Percentiles rank a stretch among this genome's conserved stretches.
phyloP scores from a whole-genome alignment of 2,113 vertebrate species.

The Pterophyllum scalare region DNA sequence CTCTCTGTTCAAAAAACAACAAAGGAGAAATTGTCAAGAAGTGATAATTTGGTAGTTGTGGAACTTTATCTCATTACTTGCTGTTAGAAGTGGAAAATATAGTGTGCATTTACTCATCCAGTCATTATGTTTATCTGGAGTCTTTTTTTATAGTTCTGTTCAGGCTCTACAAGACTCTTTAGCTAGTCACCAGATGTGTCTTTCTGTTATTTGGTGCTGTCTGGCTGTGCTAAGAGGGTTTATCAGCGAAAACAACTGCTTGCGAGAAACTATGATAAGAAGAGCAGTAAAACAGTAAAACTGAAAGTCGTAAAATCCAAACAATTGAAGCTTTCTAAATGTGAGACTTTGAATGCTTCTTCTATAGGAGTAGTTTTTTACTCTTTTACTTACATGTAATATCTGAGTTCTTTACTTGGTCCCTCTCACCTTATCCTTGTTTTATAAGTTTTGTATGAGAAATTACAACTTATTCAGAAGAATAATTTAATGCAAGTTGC shows the following conservation, averaged over 20 bases:
- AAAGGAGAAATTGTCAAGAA: neutral
- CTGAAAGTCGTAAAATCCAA: neutral
- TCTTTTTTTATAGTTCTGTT: neutral
- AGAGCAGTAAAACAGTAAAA: neutral
- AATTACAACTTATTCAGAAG: neutral
- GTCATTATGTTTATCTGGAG: neutral
- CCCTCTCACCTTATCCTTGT: neutral
- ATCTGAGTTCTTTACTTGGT: neutral
- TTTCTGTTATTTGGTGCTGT: neutral
- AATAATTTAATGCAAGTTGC: neutral
- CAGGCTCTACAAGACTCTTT: neutral
- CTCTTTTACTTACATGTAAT: neutral
- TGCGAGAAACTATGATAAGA: neutral
- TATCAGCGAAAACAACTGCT: neutral
- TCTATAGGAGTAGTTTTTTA: neutral
- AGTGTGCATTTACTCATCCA: neutral
- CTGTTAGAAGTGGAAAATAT: neutral
- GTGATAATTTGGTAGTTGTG: neutral
- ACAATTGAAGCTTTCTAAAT: neutral
- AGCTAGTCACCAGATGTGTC: neutral
- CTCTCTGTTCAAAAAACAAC: slow-evolving; percentile 57
- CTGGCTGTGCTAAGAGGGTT: neutral
- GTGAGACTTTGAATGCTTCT: neutral
- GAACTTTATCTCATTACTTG: neutral
- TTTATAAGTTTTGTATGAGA: neutral